Base-by-base conservation (phyloP, 1,140 invertebrate genomes). In the Pantala flavescens region DNA sequence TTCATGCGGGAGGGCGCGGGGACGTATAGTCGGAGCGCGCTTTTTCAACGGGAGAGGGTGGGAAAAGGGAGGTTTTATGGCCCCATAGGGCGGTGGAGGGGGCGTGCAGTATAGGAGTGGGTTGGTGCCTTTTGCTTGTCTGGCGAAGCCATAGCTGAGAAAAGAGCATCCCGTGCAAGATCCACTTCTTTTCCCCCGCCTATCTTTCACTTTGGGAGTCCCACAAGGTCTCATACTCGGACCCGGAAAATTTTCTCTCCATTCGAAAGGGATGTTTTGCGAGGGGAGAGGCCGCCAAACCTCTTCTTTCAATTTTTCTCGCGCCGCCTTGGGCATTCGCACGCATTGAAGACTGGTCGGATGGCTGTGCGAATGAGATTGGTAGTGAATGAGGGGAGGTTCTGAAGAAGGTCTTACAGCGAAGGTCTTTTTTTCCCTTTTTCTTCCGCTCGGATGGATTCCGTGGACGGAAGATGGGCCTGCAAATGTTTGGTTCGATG, bases 1-100 rank as follows among this genome's bases (percentile, higher is more conserved):
- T 74, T 74, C 74, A 74, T 74, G 63, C 74, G 24, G 71, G 71
- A 36, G 49, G 49, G 49, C 49, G 49, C n/a, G n/a, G 49, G 49
- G 12, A 63, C 49, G 49, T 63, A 63, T 63, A 63, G 49, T 21
- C 49, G 16, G n/a, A 21, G 49, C 49, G 49, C 49, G 49, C 49
- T 63, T 63, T 63, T 63, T 63, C 49, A 63, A 63, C 49, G 49
- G 49, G 49, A 63, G 49, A 12, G 49, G 49, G 49, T 63, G 49
- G 49, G 49, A 63, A 21, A 63, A 63, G 49, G 49, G 49, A 21
- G 49, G 49, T 63, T 63, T 63, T 63, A 63, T 63, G 49, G 49
- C 49, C 49, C n/a, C 49, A 19, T 16, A 21, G 16, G 49, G 49
- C 49, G 28, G 28, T 36, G 28, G 28, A 36, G 28, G 28, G 28